Evolutionary conservation across 2,888 invertebrate species (phyloP), one percentile per base, ranked within the genome.

Genomic region (Ecliptopera silaceata): DNA sequence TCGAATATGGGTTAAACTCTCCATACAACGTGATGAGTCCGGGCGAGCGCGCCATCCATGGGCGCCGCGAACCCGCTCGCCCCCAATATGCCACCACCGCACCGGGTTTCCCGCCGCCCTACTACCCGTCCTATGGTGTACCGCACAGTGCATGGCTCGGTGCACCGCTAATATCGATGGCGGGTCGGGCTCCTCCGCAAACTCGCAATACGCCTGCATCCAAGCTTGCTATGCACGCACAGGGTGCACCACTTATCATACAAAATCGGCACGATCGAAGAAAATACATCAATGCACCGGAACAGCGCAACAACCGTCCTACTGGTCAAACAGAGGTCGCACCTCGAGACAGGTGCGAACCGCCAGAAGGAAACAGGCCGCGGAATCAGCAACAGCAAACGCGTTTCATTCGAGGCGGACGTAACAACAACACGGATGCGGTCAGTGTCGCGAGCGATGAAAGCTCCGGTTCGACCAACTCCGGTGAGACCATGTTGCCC

Each of bases 231-330:
- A 94, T 95, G 74, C 96, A 97, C 82, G 95, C 96, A 4, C 96
- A 96, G 79, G 97, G 97, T 39, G 95, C 95, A 41, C 97, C 97
- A n/a, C 91, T 97, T 61, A 95, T 97, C 66, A 92, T 96, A 59
- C 91, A 95, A 69, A 93, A 94, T 68, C 90, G 93, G 70, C 94
- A 93, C 80, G 92, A 88, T 74, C 86, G 91, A 65, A 82, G 88
- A 76, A 93, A 93, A 75, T 84, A 74, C 71, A 82, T 79, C 58
- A 79, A 75, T 50, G 71, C 79, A 64, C 83, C 90, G 56, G 91
- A 91, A 64, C 91, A 88, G 68, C 87, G 86, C 34, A 80, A 79
- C 71, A 84, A 87, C 66, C 84, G 87, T 49, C 79, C 83, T 49
- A 71, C 77, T 55, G 79, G 79, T 59, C 79, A 81, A 61, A 69